Base-by-base conservation (phyloP, 2,797 vertebrate genomes). In the Diplodus puntazzo region DNA sequence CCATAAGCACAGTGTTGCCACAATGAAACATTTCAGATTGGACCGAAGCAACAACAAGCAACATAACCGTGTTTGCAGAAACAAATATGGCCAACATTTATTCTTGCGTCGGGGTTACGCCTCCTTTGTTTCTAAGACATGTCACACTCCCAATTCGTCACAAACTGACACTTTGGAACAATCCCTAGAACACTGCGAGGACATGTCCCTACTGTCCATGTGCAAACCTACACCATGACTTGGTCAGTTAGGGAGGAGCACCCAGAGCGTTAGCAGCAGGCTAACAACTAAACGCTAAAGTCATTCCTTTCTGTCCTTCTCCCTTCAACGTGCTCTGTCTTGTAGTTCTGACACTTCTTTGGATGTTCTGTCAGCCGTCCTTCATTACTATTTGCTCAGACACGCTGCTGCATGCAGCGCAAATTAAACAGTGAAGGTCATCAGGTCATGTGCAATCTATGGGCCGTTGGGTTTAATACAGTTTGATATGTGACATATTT, bases 241-340 rank as follows among this genome's bases (percentile, higher is more conserved):
- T 53, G 20, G 7, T 62, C n/a, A 53, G 30, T 46, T 45, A 50
- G 67, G 4, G 59, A 48, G 20, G 21, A 67, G 30, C 39, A 48
- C 20, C 34, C 14, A 54, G n/a, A 62, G 20, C 25, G 50, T 86
- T 63, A 59, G 46, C 65, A 63, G 12, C 42, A 48, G 12, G 57
- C 39, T 52, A 77, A 63, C 7, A 49, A 53, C 18, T 50, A 5
- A 55, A 39, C 16, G 4, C 48, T 10, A 11, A 39, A 67, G 27
- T 20, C 42, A 66, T 72, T 75, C 68, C 42, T 59, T 11, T 71
- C 58, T 59, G 0, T 43, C 25, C 8, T 1, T 49, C 46, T 48
- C 27, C 23, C 11, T 52, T 69, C n/a, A 5, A 20, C 23, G 2
- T 16, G 65, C 12, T 16, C n/a, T 27, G 25, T 60, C 50, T 59